Base-by-base conservation (phyloP, 2,888 invertebrate genomes). In the Sabatieria punctata region DNA sequence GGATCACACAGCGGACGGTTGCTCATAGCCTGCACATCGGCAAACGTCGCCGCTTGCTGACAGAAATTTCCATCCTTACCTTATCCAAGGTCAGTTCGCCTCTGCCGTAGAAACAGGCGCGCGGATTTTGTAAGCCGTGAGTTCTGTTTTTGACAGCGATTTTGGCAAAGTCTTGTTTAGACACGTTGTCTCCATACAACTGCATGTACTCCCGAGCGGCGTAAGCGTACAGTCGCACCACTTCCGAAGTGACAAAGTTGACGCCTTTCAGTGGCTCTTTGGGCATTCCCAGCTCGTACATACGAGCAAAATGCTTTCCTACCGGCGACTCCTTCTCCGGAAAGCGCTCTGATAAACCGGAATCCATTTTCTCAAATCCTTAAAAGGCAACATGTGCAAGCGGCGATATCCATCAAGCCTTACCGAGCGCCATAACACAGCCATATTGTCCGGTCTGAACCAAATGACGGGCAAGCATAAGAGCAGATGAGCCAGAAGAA, bases 291-390 rank as follows among this genome's bases (percentile, higher is more conserved):
- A 15, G 41, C 4, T 47, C 48, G 1, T 55, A 54, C 58, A 64
- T 56, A 53, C 61, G 61, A 26, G 60, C 56, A 55, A 60, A 59
- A 50, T 64, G 64, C 18, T 54, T 52, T 30, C 50, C 54, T 1
- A 60, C 59, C 3, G 64, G 64, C 3, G 61, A 60, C 3, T 51
- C 52, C 35, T 58, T 56, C 41, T 64, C 64, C 26, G 53, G 54
- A 50, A 63, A 64, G 19, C 55, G 52, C 44, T 58, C 57, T 6
- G 60, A 59, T 21, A 64, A 85, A 0, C 91, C 93, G 18, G 78
- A 75, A 56, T 88, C 79, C 93, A 95, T 95, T 69, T 91, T 91
- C 64, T 95, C 93, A 67, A 93, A 93, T 2, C 93, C 93, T 22
- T 91, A 69, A 1, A 89, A 95, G 69, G 0, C 82, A 79, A 63